Conservation (phyloP, 2,888 invertebrate species). For the Mesoligia furuncula region DNA sequence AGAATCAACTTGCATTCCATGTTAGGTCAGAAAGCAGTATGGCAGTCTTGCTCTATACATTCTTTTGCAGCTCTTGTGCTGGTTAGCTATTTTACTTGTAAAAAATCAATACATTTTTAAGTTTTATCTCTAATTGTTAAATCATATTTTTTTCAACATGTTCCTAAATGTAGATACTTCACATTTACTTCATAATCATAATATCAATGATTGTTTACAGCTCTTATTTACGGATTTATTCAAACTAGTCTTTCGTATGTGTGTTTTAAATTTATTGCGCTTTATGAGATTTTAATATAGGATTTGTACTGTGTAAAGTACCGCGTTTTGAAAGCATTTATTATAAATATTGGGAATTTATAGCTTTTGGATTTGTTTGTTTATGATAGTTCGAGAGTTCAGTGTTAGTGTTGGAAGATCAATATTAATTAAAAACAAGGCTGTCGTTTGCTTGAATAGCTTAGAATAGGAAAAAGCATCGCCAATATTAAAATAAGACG, state of each 20-base stretch:
- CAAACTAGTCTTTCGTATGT: constrained; percentile 70
- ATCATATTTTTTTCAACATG: constrained; percentile 46
- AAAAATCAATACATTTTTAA: constrained; percentile 9
- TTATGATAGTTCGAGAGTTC: constrained; percentile 69
- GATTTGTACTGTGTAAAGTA: constrained; percentile 52
- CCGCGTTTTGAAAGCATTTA: constrained; percentile 49
- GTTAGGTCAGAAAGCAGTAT: constrained; percentile 60
- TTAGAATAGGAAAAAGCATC: constrained; percentile 69
- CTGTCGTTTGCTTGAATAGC: constrained; percentile 78
- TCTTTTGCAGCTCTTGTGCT: constrained; percentile 49
- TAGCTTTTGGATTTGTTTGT: constrained; percentile 59
- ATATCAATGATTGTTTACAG: constrained; percentile 46
- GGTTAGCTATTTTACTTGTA: constrained; percentile 30
- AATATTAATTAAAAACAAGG: constrained; percentile 78
- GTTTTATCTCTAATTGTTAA: constrained; percentile 8
- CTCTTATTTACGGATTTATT: constrained; percentile 67
- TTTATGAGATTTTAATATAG: constrained; percentile 48
- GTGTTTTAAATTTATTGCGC: constrained; percentile 59
- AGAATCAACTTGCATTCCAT: constrained; percentile 62
- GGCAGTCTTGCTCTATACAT: constrained; percentile 58
- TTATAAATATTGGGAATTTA: constrained; percentile 51
- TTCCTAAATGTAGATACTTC: constrained; percentile 67
- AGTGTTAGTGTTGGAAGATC: constrained; percentile 71
- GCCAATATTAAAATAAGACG: constrained; percentile 68
- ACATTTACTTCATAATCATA: constrained; percentile 32